A percentile compares a stretch with the other conserved stretches of the same genome.
Evolutionary conservation across 2,888 invertebrate species (phyloP).

Genomic region (Pachydiplax longipennis): DNA sequence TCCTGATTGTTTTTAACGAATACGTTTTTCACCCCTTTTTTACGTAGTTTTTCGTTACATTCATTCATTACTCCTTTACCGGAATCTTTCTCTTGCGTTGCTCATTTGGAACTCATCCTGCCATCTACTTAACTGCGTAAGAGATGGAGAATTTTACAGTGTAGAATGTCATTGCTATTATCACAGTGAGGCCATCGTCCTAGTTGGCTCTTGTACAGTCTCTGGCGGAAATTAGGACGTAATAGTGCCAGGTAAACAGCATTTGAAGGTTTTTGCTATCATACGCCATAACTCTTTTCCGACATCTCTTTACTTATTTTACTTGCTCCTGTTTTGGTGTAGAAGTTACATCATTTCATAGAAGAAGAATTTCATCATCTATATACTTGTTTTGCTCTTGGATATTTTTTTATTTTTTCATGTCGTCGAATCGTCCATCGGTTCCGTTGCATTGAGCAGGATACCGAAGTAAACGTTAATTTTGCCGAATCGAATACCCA

Average conservation of each 20-base stretch:
- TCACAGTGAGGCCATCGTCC: constrained; percentile 28
- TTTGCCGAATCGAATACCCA: too few species aligned
- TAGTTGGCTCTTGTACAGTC: neutral
- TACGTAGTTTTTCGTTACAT: neutral
- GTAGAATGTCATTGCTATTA: constrained; percentile 10
- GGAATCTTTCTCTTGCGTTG: neutral
- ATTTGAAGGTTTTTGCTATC: constrained; percentile 10
- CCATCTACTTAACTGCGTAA: neutral
- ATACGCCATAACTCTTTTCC: neutral
- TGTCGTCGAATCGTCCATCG: too few species aligned
- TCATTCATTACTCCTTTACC: neutral
- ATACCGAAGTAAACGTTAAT: too few species aligned
- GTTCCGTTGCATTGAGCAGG: too few species aligned
- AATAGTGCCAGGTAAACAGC: neutral
- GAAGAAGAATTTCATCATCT: too few species aligned
- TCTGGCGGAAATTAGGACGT: neutral
- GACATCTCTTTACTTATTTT: neutral
- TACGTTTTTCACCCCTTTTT: neutral
- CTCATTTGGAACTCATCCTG: neutral
- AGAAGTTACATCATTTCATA: too few species aligned
- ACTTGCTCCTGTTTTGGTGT: neutral
- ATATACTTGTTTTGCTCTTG: too few species aligned
- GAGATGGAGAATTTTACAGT: neutral
- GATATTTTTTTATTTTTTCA: too few species aligned
- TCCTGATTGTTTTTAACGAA: neutral